Evolutionary conservation across 2,888 invertebrate species (phyloP), one percentile per base, ranked within the genome.

Genomic region (Hoplodrina blanda): DNA sequence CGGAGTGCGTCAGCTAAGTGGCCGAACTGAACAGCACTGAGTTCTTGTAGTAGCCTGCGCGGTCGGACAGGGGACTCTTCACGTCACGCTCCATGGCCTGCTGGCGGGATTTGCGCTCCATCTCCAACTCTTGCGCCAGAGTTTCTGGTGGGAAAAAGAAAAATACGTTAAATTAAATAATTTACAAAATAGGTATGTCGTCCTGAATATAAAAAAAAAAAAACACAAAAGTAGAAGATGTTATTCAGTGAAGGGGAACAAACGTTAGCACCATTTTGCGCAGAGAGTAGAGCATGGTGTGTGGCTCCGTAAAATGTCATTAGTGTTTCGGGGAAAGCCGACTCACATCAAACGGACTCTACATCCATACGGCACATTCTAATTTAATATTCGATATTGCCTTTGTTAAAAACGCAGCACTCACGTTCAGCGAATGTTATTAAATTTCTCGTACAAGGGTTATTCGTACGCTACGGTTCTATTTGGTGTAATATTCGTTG

Each of bases 1-100:
- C 94, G 91, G 91, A 70, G 83, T 90, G 90, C 88, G 91, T 84
- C 89, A 96, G 96, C 96, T 97, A 97, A 96, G 98, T 98, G 90
- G 98, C 98, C 91, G 98, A 98, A 87, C 98, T 98, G 93, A 98
- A 98, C 81, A 98, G 96, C 83, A 98, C 98, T 49, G 98, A 98
- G 95, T 98, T 98, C 95, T 98, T 98, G 96, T 98, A 98, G 94
- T 98, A 98, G 86, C 97, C 97, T 82, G 97, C 97, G 76, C 97
- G 96, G 93, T 98, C 98, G 87, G 98, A 98, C 78, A 98, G 96
- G 50, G 98, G 98, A 86, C 98, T 98, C 94, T 98, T 98, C 67
- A 98, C 98, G 90, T 98, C 98, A 81, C 98, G 97, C 90, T 98
- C 98, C 91, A 97, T 96, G 81, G 97, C 97, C 87, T 98, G 98